Percentiles rank a stretch among this genome's conserved stretches.
phyloP scores from a whole-genome alignment of 2,797 vertebrate species.

The Sebastes matsubarae region DNA sequence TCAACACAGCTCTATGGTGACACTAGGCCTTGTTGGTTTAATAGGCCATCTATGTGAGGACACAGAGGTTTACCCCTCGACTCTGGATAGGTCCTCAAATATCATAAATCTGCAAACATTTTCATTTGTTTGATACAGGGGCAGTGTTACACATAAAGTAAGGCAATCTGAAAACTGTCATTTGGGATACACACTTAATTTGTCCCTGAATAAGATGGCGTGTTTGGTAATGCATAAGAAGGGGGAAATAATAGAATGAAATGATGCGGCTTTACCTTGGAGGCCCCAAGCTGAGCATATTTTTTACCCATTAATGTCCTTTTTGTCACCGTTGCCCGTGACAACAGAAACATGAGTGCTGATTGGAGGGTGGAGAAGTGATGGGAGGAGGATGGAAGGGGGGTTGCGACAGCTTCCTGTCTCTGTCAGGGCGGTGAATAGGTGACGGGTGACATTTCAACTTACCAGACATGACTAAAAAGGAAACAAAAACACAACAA shows the following conservation, averaged over 20 bases:
- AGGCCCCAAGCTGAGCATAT: constrained; percentile 66
- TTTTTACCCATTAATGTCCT: constrained; percentile 91
- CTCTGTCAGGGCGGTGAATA: constrained; percentile 93
- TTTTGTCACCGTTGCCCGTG: constrained; percentile 89
- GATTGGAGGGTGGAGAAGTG: constrained; percentile 93
- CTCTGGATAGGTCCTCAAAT: constrained; percentile 31
- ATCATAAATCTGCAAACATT: constrained; percentile 31
- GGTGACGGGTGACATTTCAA: constrained; percentile 99
- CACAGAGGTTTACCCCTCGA: constrained; percentile 21
- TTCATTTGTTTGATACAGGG: constrained; percentile 19
- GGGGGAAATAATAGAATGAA: constrained; percentile 73
- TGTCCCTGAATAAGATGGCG: constrained; percentile 49
- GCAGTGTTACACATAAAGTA: constrained; percentile 34
- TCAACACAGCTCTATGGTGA: constrained; percentile 34
- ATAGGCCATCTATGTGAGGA: constrained; percentile 32
- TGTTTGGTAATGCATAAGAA: constrained; percentile 63
- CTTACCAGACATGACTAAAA: constrained; percentile 99
- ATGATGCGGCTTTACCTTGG: constrained; percentile 83
- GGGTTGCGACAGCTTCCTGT: constrained; percentile 92
- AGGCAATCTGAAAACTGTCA: constrained; percentile 75
- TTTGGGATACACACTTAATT: constrained; percentile 58
- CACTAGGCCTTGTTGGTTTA: constrained; percentile 25
- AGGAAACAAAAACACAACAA: constrained; percentile 89
- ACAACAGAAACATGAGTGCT: constrained; percentile 92
- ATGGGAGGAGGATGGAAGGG: constrained; percentile 89